Evolutionary conservation across 2,888 invertebrate genomes (phyloP), one percentile per base, ranked within the genome.

Genomic region (Morpho deidamia): DNA sequence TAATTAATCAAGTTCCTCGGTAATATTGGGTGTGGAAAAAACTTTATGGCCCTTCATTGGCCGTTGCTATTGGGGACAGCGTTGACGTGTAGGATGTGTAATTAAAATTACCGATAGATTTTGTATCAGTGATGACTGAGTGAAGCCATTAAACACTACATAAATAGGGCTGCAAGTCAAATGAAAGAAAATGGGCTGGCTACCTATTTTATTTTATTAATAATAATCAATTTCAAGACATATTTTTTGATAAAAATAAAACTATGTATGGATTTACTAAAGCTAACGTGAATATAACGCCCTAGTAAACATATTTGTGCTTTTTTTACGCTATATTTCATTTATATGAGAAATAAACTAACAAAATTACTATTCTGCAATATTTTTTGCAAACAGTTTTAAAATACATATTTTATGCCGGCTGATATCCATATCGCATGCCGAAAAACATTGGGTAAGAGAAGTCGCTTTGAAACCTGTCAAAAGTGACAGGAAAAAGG

Each of bases 401-500:
- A 48, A 48, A 47, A 37, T 33, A 43, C 12, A 38, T 41, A 44
- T 41, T 57, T 41, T 44, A 35, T 39, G 37, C 37, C 33, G 41
- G 44, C 51, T 35, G 50, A 58, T 57, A 57, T 53, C 53, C 56
- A 62, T 54, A 55, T 52, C 49, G 52, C 53, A 53, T 44, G 56
- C 51, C 51, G 45, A 61, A 83, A 85, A 86, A 84, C 81, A 82
- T 79, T 80, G 78, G 74, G 69, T 74, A 78, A 76, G 79, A 81
- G 81, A 83, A 86, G 84, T 83, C 78, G 79, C 80, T 86, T 86
- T 84, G 83, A 81, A 85, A 88, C 72, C 81, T 88, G 87, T 87
- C 88, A 89, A 83, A 87, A 71, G 76, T 83, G 87, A 85, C 85
- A 83, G 83, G 77, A 81, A 88, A 89, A 86, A 86, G 85, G 88